A percentile compares a stretch with the other conserved stretches of the same genome.
Evolutionary conservation across 2,113 vertebrate species (phyloP).

Genomic region (Carassius auratus): DNA sequence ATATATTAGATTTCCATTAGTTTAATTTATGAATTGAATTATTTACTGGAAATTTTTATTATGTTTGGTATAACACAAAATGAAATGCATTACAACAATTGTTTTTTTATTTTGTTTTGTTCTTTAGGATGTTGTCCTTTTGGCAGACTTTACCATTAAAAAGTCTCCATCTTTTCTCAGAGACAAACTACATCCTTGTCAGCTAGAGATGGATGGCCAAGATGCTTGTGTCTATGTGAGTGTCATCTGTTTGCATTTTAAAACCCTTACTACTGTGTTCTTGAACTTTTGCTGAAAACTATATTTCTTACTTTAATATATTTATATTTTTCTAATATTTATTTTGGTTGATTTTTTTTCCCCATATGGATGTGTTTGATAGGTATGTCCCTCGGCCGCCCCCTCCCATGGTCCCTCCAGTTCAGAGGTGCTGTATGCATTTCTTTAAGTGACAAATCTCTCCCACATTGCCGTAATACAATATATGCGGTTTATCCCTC

Average conservation of each 20-base stretch:
- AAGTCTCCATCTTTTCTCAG: slow-evolving; percentile 69
- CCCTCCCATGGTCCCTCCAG: slow-evolving; percentile 29
- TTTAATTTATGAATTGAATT: background rate
- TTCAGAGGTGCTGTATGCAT: slow-evolving; percentile 46
- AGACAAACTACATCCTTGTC: slow-evolving; percentile 70
- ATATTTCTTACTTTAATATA: background rate
- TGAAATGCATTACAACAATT: background rate
- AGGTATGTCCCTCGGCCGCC: slow-evolving; percentile 62
- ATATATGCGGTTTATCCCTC: slow-evolving; percentile 22
- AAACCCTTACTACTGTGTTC: background rate
- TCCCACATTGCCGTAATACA: background rate
- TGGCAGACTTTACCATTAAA: slow-evolving; percentile 69
- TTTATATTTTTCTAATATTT: slow-evolving; percentile 11
- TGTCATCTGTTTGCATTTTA: slow-evolving; percentile 2
- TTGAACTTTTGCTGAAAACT: background rate
- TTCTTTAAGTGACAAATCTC: background rate
- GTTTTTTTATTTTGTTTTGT: background rate
- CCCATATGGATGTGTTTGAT: slow-evolving; percentile 12
- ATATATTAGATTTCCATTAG: no score
- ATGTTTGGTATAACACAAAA: background rate
- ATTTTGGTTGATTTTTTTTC: background rate
- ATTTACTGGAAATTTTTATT: background rate
- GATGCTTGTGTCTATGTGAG: slow-evolving; percentile 71
- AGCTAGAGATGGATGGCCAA: slow-evolving; percentile 69
- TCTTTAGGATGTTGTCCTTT: slow-evolving; percentile 69